Percentiles rank a stretch among this genome's conserved stretches.
Conservation (phyloP, 2,888 invertebrate genomes). For the Hypena proboscidalis region DNA sequence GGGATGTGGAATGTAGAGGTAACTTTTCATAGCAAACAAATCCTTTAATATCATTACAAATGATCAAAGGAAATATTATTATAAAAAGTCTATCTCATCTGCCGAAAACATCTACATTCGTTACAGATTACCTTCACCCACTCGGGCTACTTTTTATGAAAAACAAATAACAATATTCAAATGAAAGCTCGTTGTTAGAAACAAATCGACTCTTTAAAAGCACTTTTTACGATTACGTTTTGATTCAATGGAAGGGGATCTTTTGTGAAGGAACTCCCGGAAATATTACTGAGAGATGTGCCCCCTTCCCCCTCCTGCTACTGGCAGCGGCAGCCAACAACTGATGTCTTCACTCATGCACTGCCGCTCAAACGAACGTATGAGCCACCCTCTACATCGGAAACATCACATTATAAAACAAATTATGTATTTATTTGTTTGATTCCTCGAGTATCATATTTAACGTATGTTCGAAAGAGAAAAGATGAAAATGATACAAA, state of each 20-base stretch:
- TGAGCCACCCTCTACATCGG: slow-evolving; percentile 13
- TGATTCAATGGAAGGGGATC: slow-evolving; percentile 71
- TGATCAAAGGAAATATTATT: slow-evolving; percentile 18
- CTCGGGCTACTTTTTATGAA: slow-evolving; percentile 24
- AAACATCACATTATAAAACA: background rate
- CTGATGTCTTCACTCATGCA: slow-evolving; percentile 29
- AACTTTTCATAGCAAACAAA: background rate
- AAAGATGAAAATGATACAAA: too few species aligned
- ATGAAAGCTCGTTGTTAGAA: slow-evolving; percentile 57
- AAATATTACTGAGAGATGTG: slow-evolving; percentile 53
- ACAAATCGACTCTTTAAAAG: slow-evolving; percentile 68
- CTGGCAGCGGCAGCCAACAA: slow-evolving; percentile 3
- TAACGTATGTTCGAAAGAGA: too few species aligned
- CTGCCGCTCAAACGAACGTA: slow-evolving; percentile 16
- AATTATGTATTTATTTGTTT: too few species aligned
- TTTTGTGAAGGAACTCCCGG: slow-evolving; percentile 69
- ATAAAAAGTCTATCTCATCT: slow-evolving; percentile 8
- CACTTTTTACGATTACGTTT: slow-evolving; percentile 70
- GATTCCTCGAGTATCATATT: too few species aligned
- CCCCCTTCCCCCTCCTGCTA: slow-evolving; percentile 13
- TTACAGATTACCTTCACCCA: slow-evolving; percentile 23
- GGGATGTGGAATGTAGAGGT: background rate
- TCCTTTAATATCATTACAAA: slow-evolving; percentile 13
- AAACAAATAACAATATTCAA: slow-evolving; percentile 47
- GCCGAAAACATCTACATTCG: slow-evolving; percentile 15